These are phyloP conservation scores for Iguana delicatissima DNA, from an alignment of 2,797 vertebrate species.

Conservation along the genomic window DNA sequence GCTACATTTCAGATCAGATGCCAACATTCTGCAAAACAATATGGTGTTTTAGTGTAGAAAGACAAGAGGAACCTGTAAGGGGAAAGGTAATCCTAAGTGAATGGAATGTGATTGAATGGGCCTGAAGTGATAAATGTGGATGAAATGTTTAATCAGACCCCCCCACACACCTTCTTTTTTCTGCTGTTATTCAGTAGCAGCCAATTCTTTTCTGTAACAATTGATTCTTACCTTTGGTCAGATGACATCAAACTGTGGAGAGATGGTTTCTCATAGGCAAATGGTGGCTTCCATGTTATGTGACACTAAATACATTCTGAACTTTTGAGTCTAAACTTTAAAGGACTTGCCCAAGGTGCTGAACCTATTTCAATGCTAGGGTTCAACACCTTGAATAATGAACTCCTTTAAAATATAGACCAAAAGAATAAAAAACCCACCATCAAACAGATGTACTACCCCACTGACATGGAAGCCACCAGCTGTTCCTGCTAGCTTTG, in stretches of 20 bases:
- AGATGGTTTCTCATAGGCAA: too few relatives aligned
- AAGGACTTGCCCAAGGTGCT: too few relatives aligned
- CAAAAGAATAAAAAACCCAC: too few relatives aligned
- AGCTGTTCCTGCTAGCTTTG: background rate
- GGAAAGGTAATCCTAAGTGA: too few relatives aligned
- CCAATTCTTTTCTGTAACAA: background rate
- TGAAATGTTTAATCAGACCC: background rate
- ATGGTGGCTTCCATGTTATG: too few relatives aligned
- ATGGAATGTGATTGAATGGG: background rate
- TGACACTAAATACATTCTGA: background rate
- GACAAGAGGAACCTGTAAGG: background rate
- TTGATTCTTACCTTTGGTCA: background rate
- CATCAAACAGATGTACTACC: too few relatives aligned
- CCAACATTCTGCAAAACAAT: background rate
- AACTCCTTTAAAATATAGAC: too few relatives aligned
- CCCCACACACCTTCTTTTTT: too few relatives aligned
- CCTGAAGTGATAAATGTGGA: background rate
- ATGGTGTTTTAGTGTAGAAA: background rate
- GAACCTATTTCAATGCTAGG: too few relatives aligned
- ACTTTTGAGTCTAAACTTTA: background rate
- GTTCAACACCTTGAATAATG: too few relatives aligned
- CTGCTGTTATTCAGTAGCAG: background rate
- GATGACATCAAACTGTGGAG: constrained; percentile 15
- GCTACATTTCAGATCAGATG: background rate
- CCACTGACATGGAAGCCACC: too few relatives aligned